Evolutionary conservation across 2,113 vertebrate species (phyloP).

Genomic region (Heteronetta atricapilla): DNA sequence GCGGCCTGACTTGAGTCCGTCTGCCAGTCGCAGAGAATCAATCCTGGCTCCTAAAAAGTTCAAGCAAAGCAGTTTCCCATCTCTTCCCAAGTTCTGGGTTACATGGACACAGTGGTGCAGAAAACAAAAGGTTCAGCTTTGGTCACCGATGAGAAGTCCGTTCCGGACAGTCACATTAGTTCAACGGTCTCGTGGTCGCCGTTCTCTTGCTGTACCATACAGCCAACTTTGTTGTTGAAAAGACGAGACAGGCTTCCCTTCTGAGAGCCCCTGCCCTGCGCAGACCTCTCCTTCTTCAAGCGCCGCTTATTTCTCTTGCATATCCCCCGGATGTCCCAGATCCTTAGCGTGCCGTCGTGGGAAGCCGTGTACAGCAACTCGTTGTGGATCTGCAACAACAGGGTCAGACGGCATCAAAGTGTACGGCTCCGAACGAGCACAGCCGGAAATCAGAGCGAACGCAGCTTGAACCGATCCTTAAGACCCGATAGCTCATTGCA

Average conservation of each 20-base stretch:
- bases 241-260: conserved; percentile 76
- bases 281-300: conserved; percentile 51
- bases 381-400: conserved; percentile 77
- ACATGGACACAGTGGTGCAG: conserved; percentile 29
- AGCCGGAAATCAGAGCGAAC: not conserved
- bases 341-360: conserved; percentile 77
- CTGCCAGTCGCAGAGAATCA: not conserved
- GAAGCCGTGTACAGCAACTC: conserved; percentile 83
- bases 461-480: not conserved
- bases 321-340: conserved; percentile 80
- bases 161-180: conserved; percentile 37
- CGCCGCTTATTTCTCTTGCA: conserved; percentile 59
- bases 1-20: not conserved
- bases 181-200: conserved; percentile 64
- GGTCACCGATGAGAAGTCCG: not conserved
- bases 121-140: conserved; percentile 36
- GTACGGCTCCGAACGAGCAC: accelerated
- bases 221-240: conserved; percentile 82
- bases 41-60: not conserved
- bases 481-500: not conserved
- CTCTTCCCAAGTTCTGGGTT: conserved; percentile 5
- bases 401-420: not conserved
- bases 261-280: conserved; percentile 62
- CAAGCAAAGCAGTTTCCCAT: not conserved
- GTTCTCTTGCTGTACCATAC: conserved; percentile 58